phyloP scores from a whole-genome alignment of 2,888 invertebrate genomes.

The Drosophila neonasuta region DNA sequence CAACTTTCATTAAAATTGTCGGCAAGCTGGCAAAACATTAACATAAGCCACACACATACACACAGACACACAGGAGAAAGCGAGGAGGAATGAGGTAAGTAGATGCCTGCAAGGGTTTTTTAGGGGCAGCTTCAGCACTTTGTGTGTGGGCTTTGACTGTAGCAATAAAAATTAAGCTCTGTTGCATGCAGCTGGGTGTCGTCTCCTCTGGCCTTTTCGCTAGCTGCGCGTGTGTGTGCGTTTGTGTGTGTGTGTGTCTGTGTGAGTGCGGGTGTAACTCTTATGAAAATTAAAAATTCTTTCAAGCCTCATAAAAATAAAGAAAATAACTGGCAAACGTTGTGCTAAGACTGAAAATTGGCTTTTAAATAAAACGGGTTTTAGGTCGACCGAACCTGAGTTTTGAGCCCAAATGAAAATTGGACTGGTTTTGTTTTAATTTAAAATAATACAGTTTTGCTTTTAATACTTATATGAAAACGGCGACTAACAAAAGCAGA shows the following conservation, averaged over 20 bases:
- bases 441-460: background rate
- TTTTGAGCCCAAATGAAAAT: conserved; percentile 18
- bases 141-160: conserved; percentile 39
- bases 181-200: conserved; percentile 52
- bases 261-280: conserved; percentile 46
- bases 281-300: conserved; percentile 78
- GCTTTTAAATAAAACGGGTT: conserved; percentile 20
- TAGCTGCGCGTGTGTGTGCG: conserved; percentile 11
- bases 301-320: conserved; percentile 54
- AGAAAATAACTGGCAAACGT: conserved; percentile 23
- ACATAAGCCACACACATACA: conserved; percentile 55
- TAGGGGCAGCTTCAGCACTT: conserved; percentile 27
- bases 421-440: background rate
- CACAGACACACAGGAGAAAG: background rate
- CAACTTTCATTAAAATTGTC: conserved; percentile 65
- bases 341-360: conserved; percentile 35
- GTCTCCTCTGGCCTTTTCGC: conserved; percentile 26
- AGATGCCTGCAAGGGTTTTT: conserved; percentile 18
- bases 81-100: conserved; percentile 1
- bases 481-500: background rate
- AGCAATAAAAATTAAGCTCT: conserved; percentile 72
- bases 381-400: background rate
- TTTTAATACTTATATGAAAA: background rate
- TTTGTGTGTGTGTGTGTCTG: conserved; percentile 8
- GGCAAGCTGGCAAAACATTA: conserved; percentile 56